These are phyloP conservation scores for Trachurus trachurus DNA, from an alignment of 2,797 vertebrate species.

Conservation along the genomic window DNA sequence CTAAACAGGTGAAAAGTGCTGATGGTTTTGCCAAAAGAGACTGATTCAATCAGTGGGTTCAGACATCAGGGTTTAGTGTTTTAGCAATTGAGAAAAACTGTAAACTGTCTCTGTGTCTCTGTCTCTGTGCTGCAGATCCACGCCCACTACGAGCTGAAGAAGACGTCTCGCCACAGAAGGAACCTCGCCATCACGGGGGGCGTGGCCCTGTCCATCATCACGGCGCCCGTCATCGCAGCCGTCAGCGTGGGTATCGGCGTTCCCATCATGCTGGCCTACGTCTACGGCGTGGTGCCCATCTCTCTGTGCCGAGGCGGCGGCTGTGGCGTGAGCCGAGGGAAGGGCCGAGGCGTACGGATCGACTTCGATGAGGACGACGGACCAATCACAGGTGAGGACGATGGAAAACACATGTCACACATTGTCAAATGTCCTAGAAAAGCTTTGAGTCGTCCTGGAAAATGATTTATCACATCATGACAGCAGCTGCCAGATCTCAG, in stretches of 20 bases:
- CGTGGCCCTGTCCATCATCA: slow-evolving; percentile 96
- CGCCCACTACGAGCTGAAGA: slow-evolving; percentile 97
- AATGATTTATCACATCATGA: too few species aligned
- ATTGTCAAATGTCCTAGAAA: too few species aligned
- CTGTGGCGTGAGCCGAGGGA: slow-evolving; percentile 96
- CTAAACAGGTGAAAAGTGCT: too few species aligned
- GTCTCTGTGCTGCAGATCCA: slow-evolving; percentile 89
- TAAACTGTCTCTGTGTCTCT: too few species aligned
- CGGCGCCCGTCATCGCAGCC: slow-evolving; percentile 97
- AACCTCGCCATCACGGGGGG: slow-evolving; percentile 98
- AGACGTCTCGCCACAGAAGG: slow-evolving; percentile 94
- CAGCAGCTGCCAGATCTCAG: too few species aligned
- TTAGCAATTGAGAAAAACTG: too few species aligned
- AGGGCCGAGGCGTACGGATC: slow-evolving; percentile 95
- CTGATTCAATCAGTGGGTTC: too few species aligned
- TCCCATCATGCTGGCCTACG: slow-evolving; percentile 98
- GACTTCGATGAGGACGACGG: slow-evolving; percentile 98
- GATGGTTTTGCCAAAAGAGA: too few species aligned
- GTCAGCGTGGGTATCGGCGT: slow-evolving; percentile 98
- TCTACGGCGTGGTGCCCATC: slow-evolving; percentile 97
- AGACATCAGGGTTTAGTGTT: too few species aligned
- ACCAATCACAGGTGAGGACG: slow-evolving; percentile 93
- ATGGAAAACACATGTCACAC: too few species aligned
- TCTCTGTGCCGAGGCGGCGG: slow-evolving; percentile 97
- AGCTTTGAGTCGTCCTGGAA: too few species aligned